These are phyloP conservation scores for Chiridota heheva DNA, from an alignment of 35 echinoderm and acorn worm genomes.

Conservation along the genomic window DNA sequence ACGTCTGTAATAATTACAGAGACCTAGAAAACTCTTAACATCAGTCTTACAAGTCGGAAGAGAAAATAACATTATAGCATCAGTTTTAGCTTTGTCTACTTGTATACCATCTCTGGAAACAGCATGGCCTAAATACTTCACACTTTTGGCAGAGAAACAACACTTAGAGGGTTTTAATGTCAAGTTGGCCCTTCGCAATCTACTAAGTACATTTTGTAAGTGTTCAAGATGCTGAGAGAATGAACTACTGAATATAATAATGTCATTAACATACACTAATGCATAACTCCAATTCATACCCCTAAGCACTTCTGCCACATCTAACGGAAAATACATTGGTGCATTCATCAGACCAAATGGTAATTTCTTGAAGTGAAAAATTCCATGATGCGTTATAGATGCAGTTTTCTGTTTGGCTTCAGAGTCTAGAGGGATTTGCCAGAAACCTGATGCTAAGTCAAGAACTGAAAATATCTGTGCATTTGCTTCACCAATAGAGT, in stretches of 20 bases:
- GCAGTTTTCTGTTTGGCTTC: constrained; percentile 27
- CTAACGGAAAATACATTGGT: constrained; percentile 45
- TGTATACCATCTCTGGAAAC: constrained; percentile 56
- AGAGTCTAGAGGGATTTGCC: constrained; percentile 49
- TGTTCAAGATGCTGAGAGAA: constrained; percentile 46
- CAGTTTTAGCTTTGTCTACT: constrained; percentile 39
- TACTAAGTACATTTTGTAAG: constrained; percentile 39
- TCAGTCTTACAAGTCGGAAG: constrained; percentile 37
- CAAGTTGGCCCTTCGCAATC: constrained; percentile 41
- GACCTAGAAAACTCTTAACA: constrained; percentile 44
- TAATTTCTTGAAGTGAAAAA: constrained; percentile 51
- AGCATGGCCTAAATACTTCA: constrained; percentile 63
- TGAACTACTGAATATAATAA: constrained; percentile 31
- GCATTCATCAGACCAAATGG: constrained; percentile 63
- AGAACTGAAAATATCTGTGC: constrained; percentile 39
- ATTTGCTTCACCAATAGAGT: constrained; percentile 41
- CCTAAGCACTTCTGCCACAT: constrained; percentile 50
- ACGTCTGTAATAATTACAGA: constrained; percentile 52
- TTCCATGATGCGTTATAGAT: constrained; percentile 40
- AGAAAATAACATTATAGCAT: constrained; percentile 21
- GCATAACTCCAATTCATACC: constrained; percentile 53
- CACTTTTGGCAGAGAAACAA: constrained; percentile 44
- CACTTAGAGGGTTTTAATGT: constrained; percentile 66
- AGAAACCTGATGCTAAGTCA: constrained; percentile 48
- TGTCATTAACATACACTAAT: constrained; percentile 57